Percentiles rank a stretch among this genome's conserved stretches.
Conservation (phyloP, 1,140 invertebrate genomes). For the Leguminivora glycinivorella region DNA sequence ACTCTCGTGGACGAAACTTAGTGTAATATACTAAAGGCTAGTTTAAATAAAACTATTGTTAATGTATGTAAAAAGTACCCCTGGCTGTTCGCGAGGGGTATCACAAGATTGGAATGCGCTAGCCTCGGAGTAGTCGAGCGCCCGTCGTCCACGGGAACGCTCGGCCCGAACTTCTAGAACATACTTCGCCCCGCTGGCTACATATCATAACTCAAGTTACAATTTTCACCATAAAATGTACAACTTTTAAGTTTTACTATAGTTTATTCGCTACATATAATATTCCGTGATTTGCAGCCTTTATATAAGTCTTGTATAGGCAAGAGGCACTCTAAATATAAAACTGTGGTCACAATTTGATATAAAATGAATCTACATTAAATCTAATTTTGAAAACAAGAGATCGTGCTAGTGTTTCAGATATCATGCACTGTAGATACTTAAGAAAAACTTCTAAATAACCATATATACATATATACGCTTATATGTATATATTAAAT, state of each 20-base stretch:
- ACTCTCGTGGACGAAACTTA: conserved; percentile 53
- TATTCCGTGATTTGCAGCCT: conserved; percentile 80
- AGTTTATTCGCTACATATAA: conserved; percentile 73
- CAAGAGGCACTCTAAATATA: conserved; percentile 81
- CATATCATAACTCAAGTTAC: conserved; percentile 79
- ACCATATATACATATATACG: conserved; percentile 45
- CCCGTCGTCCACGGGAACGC: not conserved
- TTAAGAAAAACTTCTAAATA: conserved; percentile 58
- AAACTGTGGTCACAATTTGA: conserved; percentile 79
- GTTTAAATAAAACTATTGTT: conserved; percentile 60
- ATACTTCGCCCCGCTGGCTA: conserved; percentile 46
- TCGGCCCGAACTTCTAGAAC: not conserved
- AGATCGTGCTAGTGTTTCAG: conserved; percentile 67
- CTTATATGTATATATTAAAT: conserved; percentile 40
- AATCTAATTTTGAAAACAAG: conserved; percentile 63
- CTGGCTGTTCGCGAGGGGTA: conserved; percentile 47
- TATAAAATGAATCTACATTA: conserved; percentile 71
- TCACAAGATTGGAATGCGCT: conserved; percentile 73
- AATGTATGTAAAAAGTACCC: conserved; percentile 64
- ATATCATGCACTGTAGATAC: conserved; percentile 64
- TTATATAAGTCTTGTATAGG: conserved; percentile 80
- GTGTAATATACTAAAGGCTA: conserved; percentile 56
- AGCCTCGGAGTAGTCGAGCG: conserved; percentile 47
- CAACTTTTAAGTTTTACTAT: conserved; percentile 70
- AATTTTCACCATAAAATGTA: conserved; percentile 78